A percentile compares a stretch with the other conserved stretches of the same genome.
Conservation (phyloP, 1,140 invertebrate species). For the Drosophila micromelanica region DNA sequence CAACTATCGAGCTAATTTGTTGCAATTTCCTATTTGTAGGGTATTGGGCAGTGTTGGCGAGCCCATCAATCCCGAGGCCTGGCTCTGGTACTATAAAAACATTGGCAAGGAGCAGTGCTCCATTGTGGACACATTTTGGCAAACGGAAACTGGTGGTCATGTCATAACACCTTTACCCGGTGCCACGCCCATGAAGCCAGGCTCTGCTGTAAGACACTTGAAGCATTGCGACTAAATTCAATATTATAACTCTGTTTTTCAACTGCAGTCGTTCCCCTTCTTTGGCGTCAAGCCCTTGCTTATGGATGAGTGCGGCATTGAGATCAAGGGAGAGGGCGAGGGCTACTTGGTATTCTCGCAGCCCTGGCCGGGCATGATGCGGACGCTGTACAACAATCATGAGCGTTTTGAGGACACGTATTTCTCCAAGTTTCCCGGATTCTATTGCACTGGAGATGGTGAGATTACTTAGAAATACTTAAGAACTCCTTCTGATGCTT, state of each 20-base stretch:
- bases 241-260: not conserved
- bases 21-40: constrained; percentile 77
- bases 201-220: constrained; percentile 93
- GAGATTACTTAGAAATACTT: constrained; percentile 61
- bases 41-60: constrained; percentile 98
- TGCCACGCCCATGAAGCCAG: constrained; percentile 97
- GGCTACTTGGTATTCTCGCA: constrained; percentile 96
- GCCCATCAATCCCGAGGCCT: constrained; percentile 99
- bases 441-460: constrained; percentile 99
- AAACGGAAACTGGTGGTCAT: constrained; percentile 98
- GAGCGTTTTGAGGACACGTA: constrained; percentile 97
- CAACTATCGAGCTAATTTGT: not conserved
- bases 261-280: constrained; percentile 95
- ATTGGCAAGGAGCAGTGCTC: constrained; percentile 93
- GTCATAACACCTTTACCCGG: constrained; percentile 97
- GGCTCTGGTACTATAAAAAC: constrained; percentile 97
- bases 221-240: not conserved
- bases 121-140: constrained; percentile 99
- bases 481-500: not conserved
- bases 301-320: constrained; percentile 94
- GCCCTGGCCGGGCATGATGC: constrained; percentile 99
- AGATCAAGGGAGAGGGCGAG: constrained; percentile 95
- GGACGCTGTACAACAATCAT: constrained; percentile 96
- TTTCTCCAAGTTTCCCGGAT: constrained; percentile 97
- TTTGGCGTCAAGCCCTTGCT: constrained; percentile 96